A percentile compares a stretch with the other conserved stretches of the same genome.
Evolutionary conservation across 2,797 vertebrate species (phyloP).

Genomic region (Gadopsis bispinosus): DNA sequence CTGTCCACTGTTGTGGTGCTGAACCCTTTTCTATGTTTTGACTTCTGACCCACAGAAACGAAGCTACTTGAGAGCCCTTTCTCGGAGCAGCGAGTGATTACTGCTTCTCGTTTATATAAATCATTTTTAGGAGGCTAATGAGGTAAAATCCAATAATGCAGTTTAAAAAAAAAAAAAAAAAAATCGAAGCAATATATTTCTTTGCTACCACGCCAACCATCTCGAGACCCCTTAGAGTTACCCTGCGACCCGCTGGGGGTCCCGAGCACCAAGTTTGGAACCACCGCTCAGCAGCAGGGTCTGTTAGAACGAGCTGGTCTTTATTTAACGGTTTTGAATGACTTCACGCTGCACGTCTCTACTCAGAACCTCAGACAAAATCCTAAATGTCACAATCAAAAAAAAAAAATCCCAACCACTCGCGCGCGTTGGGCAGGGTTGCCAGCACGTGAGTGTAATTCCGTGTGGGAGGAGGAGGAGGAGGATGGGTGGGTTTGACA

Average conservation of each 20-base stretch:
- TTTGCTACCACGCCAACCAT: background rate
- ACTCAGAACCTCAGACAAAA: constrained; percentile 9
- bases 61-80: background rate
- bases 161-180: background rate
- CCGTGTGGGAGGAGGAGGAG: constrained; percentile 65
- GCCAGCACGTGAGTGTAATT: constrained; percentile 63
- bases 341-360: background rate
- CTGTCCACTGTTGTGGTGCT: constrained; percentile 75
- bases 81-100: background rate
- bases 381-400: background rate
- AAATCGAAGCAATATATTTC: background rate
- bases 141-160: background rate
- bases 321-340: background rate
- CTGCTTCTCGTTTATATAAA: background rate
- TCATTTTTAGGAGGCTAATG: background rate
- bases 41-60: background rate
- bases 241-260: background rate
- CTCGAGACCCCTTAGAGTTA: background rate
- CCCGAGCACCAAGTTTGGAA: background rate
- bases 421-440: constrained; percentile 48
- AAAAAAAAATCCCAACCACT: no score
- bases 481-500: constrained; percentile 77
- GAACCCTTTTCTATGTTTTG: constrained; percentile 30
- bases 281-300: background rate
- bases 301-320: background rate